Percentiles rank a stretch among this genome's conserved stretches.
Evolutionary conservation across 1,140 invertebrate species (phyloP).

Genomic region (Latrodectus geometricus): DNA sequence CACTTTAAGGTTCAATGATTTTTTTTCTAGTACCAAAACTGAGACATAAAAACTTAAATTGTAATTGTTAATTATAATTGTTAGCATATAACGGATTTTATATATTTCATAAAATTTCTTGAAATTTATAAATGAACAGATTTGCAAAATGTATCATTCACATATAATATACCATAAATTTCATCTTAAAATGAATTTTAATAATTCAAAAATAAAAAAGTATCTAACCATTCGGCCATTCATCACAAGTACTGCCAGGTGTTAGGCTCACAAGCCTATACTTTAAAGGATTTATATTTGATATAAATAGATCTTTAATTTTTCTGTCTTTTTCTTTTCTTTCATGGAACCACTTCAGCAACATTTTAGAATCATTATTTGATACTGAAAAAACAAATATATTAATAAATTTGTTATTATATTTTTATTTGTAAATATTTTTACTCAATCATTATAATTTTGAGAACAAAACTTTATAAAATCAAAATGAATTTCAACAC

Average conservation of each 20-base stretch:
- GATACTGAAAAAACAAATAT: background rate
- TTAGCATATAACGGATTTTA: background rate
- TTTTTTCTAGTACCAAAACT: no score
- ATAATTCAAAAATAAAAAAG: no score
- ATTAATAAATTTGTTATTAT: no score
- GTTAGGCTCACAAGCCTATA: conserved; percentile 18
- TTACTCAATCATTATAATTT: no score
- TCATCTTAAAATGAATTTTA: background rate
- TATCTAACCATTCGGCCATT: conserved; percentile 40
- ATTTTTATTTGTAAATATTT: no score
- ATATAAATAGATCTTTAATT: background rate
- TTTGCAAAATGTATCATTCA: conserved; percentile 8
- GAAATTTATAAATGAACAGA: background rate
- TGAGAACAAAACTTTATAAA: no score
- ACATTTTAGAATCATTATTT: conserved; percentile 31
- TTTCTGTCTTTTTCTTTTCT: background rate
- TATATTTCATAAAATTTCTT: background rate
- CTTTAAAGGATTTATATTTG: conserved; percentile 38
- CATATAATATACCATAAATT: background rate
- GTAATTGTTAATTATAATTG: no score
- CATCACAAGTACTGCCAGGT: conserved; percentile 16
- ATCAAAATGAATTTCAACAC: no score
- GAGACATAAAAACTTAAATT: no score
- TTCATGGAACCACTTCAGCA: conserved; percentile 20
- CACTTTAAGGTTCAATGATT: no score